These are phyloP conservation scores for Myrmecobius fasciatus DNA, from an alignment of 2,113 vertebrate genomes.

Conservation along the genomic window DNA sequence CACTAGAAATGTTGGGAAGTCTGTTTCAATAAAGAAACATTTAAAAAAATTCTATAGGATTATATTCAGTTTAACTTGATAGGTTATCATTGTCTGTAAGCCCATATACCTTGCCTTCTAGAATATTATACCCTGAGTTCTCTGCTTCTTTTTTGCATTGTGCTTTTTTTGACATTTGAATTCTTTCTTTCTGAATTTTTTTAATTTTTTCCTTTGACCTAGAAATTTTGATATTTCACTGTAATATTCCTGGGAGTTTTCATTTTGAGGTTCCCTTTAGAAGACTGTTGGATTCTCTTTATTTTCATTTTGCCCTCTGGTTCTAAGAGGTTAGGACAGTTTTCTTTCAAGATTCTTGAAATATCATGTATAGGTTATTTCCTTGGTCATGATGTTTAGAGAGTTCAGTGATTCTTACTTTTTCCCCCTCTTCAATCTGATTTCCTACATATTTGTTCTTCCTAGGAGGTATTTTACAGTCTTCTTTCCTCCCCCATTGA, in stretches of 20 bases:
- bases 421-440: neutral
- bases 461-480: neutral
- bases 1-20: neutral
- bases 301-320: neutral
- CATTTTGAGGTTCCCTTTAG: neutral
- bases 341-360: neutral
- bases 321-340: neutral
- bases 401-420: neutral
- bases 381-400: neutral
- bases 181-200: neutral
- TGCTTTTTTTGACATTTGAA: neutral
- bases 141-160: neutral
- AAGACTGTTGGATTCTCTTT: neutral
- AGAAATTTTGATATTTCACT: neutral
- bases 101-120: neutral
- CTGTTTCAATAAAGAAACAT: neutral
- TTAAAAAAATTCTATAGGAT: neutral
- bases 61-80: neutral
- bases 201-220: neutral
- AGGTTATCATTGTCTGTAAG: neutral
- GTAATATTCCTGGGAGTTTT: neutral
- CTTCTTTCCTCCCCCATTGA: neutral
- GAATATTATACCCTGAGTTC: neutral
- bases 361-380: neutral
- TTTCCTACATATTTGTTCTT: neutral